These are phyloP conservation scores for Tetranychus truncatus DNA, from an alignment of 2,888 invertebrate genomes.

Conservation along the genomic window DNA sequence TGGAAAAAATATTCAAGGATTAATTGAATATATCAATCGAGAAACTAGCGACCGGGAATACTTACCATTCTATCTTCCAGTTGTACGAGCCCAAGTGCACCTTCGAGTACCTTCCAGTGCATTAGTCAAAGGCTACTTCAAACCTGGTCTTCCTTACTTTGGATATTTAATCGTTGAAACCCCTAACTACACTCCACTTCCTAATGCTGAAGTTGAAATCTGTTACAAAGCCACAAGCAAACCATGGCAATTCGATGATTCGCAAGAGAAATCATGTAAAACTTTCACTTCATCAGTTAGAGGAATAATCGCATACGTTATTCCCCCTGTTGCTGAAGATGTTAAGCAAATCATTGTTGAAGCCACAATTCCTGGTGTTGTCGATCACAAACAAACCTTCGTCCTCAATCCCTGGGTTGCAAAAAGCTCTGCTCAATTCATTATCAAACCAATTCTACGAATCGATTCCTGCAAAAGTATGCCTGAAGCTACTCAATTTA, in stretches of 20 bases:
- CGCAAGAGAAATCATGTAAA: neutral
- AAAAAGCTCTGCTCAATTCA: neutral
- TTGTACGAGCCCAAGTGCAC: conserved; percentile 5
- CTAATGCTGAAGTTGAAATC: neutral
- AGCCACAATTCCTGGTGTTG: neutral
- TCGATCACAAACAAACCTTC: neutral
- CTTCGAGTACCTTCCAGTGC: conserved; percentile 8
- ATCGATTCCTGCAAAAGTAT: neutral
- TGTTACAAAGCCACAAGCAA: conserved; percentile 8
- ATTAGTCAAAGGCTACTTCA: conserved; percentile 14
- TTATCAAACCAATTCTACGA: neutral
- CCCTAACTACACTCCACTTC: conserved; percentile 11
- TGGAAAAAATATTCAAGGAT: neutral
- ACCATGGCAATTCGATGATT: conserved; percentile 4
- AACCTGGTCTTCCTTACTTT: conserved; percentile 14
- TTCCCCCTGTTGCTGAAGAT: neutral
- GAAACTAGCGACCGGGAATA: neutral
- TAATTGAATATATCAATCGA: neutral
- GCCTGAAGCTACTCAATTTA: neutral
- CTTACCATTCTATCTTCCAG: neutral
- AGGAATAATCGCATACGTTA: conserved; percentile 4
- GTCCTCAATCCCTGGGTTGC: neutral
- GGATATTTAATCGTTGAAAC: conserved; percentile 1
- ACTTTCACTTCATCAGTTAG: neutral
- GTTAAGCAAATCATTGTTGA: conserved; percentile 10